phyloP scores from a whole-genome alignment of 1,140 invertebrate genomes.

The Macrosteles quadrilineatus region DNA sequence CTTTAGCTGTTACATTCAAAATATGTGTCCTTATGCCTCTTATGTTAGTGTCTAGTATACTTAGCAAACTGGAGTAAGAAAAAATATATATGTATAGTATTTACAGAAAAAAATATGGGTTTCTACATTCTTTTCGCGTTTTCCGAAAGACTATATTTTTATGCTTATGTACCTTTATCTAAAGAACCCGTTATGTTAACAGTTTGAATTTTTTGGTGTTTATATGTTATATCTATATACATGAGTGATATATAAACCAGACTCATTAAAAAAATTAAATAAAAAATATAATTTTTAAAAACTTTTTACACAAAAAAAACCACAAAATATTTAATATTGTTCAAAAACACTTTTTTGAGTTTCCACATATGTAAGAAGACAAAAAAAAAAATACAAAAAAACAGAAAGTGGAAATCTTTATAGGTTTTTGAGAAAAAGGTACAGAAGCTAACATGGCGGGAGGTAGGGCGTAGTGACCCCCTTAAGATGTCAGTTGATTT shows the following conservation, averaged over 20 bases:
- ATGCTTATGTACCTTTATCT: not conserved
- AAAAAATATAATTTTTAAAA: not conserved
- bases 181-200: not conserved
- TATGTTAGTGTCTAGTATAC: too few species aligned
- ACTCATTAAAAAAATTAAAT: not conserved
- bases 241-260: not conserved
- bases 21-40: too few species aligned
- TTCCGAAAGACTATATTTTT: conserved; percentile 4
- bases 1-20: too few species aligned
- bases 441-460: conserved; percentile 16
- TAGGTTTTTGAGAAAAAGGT: conserved; percentile 1
- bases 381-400: not conserved
- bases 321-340: not conserved
- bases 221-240: not conserved
- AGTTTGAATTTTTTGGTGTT: conserved; percentile 6
- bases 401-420: not conserved
- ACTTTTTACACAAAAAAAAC: not conserved
- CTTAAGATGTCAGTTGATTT: conserved; percentile 40
- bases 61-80: too few species aligned
- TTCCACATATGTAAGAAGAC: conserved; percentile 6
- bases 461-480: too few species aligned
- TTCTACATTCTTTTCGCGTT: conserved; percentile 6
- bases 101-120: too few species aligned
- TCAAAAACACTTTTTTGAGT: too few species aligned
- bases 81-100: too few species aligned